Evolutionary conservation across 2,797 vertebrate genomes (phyloP).

Genomic region (Cirrhinus mrigala): DNA sequence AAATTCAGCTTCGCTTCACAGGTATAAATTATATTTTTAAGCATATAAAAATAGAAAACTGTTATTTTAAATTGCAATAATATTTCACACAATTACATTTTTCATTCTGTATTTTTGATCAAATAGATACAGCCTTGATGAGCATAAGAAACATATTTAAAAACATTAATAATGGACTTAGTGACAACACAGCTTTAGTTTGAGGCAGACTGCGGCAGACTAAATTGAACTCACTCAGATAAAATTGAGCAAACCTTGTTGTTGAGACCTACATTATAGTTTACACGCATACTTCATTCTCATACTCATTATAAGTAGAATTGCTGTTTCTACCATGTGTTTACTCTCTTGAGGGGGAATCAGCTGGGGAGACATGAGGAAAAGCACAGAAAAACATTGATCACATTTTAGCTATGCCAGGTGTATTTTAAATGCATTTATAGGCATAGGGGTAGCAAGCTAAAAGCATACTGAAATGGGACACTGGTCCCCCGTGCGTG

Average conservation of each 20-base stretch:
- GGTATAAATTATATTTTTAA: too few relatives aligned
- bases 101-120: too few relatives aligned
- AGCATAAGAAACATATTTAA: too few relatives aligned
- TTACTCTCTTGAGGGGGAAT: neutral
- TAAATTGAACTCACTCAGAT: neutral
- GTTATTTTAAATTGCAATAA: too few relatives aligned
- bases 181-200: neutral
- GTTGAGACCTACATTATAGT: neutral
- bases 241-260: neutral
- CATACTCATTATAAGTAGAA: slow-evolving; percentile 5
- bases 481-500: neutral
- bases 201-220: too few relatives aligned
- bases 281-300: neutral
- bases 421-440: slow-evolving; percentile 39
- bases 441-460: neutral
- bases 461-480: slow-evolving; percentile 37
- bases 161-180: neutral
- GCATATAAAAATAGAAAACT: too few relatives aligned
- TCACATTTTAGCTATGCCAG: neutral
- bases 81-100: too few relatives aligned
- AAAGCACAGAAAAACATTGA: slow-evolving; percentile 22
- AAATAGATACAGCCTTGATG: too few relatives aligned
- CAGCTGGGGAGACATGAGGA: slow-evolving; percentile 2
- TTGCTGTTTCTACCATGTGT: neutral
- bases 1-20: too few relatives aligned